Evolutionary conservation across 1,140 invertebrate genomes (phyloP).

Genomic region (Mesaphorura yosii): DNA sequence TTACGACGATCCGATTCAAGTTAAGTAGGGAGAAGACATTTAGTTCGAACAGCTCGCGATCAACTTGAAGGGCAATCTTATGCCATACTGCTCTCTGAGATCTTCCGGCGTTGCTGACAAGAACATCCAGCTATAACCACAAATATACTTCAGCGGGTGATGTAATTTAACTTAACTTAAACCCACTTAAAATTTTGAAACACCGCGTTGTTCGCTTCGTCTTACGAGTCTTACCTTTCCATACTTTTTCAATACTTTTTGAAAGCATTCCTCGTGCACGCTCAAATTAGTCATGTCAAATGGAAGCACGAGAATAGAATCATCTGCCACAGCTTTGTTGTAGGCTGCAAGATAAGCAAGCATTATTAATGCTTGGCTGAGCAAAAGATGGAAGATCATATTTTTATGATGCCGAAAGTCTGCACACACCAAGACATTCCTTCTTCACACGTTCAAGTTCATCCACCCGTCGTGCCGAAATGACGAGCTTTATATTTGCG

Average conservation of each 20-base stretch:
- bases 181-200: conserved; percentile 2
- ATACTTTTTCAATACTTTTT: conserved; percentile 57
- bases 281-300: conserved; percentile 55
- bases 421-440: conserved; percentile 52
- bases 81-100: conserved; percentile 67
- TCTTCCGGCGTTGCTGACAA: conserved; percentile 70
- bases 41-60: conserved; percentile 64
- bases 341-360: no score
- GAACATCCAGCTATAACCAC: conserved; percentile 52
- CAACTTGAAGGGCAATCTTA: conserved; percentile 59
- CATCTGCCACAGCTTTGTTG: conserved; percentile 40
- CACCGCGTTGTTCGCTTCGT: no score
- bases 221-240: conserved; percentile 51
- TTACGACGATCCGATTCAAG: conserved; percentile 53
- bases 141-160: conserved; percentile 3
- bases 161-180: background rate
- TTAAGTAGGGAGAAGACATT: conserved; percentile 67
- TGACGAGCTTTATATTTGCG: conserved; percentile 54
- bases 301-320: conserved; percentile 57
- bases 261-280: conserved; percentile 50
- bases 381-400: no score
- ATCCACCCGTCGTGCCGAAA: conserved; percentile 60
- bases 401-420: no score
- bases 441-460: conserved; percentile 63
- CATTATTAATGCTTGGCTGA: no score